Evolutionary conservation across 2,888 invertebrate genomes (phyloP).

Genomic region (Drosophila mulleri): DNA sequence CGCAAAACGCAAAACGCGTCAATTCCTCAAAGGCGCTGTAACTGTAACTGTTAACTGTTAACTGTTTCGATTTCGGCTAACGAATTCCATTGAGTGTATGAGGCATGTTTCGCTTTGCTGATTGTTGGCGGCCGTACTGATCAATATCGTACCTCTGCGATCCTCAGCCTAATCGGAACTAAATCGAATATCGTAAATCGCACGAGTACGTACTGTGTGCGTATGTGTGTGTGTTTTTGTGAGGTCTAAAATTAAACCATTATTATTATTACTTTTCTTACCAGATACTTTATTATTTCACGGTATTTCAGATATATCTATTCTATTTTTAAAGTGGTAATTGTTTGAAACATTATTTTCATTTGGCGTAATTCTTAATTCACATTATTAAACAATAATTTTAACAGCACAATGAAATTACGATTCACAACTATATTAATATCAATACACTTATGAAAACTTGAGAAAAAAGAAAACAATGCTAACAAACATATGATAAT

Average conservation of each 20-base stretch:
- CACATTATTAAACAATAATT: too few relatives aligned
- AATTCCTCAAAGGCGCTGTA: not conserved
- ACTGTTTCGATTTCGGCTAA: not conserved
- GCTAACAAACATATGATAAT: too few relatives aligned
- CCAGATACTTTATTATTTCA: too few relatives aligned
- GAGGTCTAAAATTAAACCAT: not conserved
- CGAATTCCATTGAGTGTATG: not conserved
- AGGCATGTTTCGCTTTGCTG: not conserved
- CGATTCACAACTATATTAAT: too few relatives aligned
- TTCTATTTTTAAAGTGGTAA: too few relatives aligned
- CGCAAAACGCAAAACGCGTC: not conserved
- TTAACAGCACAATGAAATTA: too few relatives aligned
- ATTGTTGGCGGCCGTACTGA: conserved; percentile 1
- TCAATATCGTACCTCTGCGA: not conserved
- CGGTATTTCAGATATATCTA: too few relatives aligned
- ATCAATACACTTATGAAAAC: too few relatives aligned
- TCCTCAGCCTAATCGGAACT: not conserved
- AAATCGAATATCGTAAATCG: not conserved
- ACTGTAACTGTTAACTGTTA: not conserved
- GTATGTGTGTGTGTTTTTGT: not conserved
- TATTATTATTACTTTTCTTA: too few relatives aligned
- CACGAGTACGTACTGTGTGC: not conserved
- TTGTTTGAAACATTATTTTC: too few relatives aligned
- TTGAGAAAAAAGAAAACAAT: too few relatives aligned
- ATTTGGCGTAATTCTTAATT: too few relatives aligned